Evolutionary conservation across 2,888 invertebrate species (phyloP), one percentile per base, ranked within the genome.

Genomic region (Villa cingulata): DNA sequence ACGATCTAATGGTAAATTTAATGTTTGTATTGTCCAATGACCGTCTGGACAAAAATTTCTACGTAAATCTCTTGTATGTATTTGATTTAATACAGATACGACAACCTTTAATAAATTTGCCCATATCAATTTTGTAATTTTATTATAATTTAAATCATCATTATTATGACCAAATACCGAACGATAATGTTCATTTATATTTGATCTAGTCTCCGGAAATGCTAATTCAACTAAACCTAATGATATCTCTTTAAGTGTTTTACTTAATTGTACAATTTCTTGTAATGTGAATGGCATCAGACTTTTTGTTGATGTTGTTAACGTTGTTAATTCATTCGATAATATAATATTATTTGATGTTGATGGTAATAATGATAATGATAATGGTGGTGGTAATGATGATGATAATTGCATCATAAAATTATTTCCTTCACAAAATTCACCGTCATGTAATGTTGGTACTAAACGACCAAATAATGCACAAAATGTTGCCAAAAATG

Each of bases 41-140:
- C 74, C 73, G 2, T 75, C 74, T 0, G 82, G 80, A 58, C 87
- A 86, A 60, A 87, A 87, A 43, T 77, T 77, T 44, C 87, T 74
- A 23, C 96, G 77, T 23, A 85, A 74, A 72, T 97, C 95, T 19
- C 96, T 76, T 16, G 82, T 83, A 70, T 95, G 85, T 51, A 96
- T 72, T 56, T 85, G 84, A 48, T 85, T 78, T 6, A 92, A 71
- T 15, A 90, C 72, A n/a, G 78, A 76, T 4, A 88, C 84, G 1
- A 64, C 65, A 1, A 69, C 68, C 73, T 83, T 86, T 54, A 89
- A 81, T 4, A 89, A 68, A 66, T 86, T 83, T 17, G 82, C 76
- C 88, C 88, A 89, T 17, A 80, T 75, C 48, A 80, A 76, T 46
- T 81, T 78, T 40, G 66, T 65, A 20, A 68, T 63, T 10, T 64